phyloP scores from a whole-genome alignment of 1,140 invertebrate genomes.

The Tenebrio molitor region DNA sequence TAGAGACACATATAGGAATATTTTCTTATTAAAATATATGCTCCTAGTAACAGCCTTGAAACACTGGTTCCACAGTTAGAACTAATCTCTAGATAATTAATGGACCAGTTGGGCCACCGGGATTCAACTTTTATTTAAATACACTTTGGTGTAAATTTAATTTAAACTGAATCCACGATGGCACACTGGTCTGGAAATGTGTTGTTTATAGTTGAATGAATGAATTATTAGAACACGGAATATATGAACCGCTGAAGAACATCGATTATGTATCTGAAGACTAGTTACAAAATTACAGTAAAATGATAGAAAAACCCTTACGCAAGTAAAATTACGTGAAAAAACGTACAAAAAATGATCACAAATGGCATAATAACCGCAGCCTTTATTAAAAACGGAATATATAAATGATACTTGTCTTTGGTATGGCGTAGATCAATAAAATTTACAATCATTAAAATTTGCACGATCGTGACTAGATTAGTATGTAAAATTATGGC shows the following conservation, averaged over 20 bases:
- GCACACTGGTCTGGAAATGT: neutral
- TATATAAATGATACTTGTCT: constrained; percentile 36
- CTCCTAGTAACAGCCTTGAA: constrained; percentile 51
- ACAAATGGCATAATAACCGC: constrained; percentile 26
- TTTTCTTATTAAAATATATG: constrained; percentile 39
- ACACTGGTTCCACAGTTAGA: constrained; percentile 50
- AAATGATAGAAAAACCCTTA: neutral
- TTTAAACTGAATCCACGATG: neutral
- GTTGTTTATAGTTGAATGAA: neutral
- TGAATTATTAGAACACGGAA: neutral
- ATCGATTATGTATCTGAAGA: constrained; percentile 11
- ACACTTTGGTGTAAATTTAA: too few relatives aligned
- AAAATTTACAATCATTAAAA: constrained; percentile 31
- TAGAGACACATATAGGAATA: constrained; percentile 28
- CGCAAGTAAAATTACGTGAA: too few relatives aligned
- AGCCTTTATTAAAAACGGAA: constrained; percentile 30
- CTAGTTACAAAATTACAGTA: neutral
- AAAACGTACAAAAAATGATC: constrained; percentile 36
- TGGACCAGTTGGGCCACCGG: neutral
- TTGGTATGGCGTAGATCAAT: constrained; percentile 42
- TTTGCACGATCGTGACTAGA: constrained; percentile 56
- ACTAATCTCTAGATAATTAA: neutral
- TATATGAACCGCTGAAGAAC: neutral
- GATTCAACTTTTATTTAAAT: neutral
- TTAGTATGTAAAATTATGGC: constrained; percentile 72